phyloP scores from a whole-genome alignment of 2,888 invertebrate species.

The Lampropteryx suffumata region DNA sequence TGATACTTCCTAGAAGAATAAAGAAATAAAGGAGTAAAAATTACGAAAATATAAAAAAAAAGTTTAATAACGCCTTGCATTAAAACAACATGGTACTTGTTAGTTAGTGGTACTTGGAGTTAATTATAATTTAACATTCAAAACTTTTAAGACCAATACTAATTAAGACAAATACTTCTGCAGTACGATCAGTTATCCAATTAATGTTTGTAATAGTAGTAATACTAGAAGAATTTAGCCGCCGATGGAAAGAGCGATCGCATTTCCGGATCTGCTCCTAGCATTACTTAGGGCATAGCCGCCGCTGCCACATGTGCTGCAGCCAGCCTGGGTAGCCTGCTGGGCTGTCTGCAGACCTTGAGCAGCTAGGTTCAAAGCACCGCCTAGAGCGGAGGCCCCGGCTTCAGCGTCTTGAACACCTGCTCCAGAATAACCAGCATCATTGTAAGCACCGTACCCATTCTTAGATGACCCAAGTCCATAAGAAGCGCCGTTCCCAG shows the following conservation, averaged over 20 bases:
- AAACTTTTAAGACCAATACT: no score
- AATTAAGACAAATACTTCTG: no score
- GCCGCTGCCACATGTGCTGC: slow-evolving; percentile 61
- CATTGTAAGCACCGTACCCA: neutral
- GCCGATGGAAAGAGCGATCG: slow-evolving; percentile 68
- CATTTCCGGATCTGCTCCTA: slow-evolving; percentile 64
- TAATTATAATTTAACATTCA: no score
- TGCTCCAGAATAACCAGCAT: slow-evolving; percentile 8
- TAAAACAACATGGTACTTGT: neutral
- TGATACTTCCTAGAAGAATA: no score
- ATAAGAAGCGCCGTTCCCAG: no score
- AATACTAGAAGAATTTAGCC: no score
- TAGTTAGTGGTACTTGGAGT: no score
- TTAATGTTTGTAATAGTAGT: no score
- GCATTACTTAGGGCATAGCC: slow-evolving; percentile 71
- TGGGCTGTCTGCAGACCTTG: slow-evolving; percentile 32
- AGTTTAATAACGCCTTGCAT: no score
- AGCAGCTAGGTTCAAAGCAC: slow-evolving; percentile 34
- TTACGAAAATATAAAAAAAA: no score
- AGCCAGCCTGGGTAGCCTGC: slow-evolving; percentile 23
- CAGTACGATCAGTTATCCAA: no score
- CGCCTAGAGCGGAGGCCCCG: slow-evolving; percentile 22
- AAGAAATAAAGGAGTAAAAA: no score
- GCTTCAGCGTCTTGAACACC: slow-evolving; percentile 6
- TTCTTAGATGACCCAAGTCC: slow-evolving; percentile 1